Conservation (phyloP, 2,888 invertebrate species). For the Pseudococcus viburni region DNA sequence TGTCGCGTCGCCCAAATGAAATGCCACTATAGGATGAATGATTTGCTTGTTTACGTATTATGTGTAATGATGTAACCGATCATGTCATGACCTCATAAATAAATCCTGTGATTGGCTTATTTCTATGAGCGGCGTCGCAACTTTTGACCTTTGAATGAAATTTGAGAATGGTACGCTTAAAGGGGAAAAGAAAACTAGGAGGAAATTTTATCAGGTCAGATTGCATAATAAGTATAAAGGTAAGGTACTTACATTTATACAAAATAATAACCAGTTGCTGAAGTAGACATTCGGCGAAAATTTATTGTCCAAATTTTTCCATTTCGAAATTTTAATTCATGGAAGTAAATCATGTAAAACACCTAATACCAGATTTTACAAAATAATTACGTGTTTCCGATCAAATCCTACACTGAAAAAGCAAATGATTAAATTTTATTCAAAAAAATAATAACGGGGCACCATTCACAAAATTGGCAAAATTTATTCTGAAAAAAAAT, state of each 20-base stretch:
- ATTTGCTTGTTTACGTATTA: slow-evolving; percentile 50
- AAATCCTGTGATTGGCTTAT: slow-evolving; percentile 44
- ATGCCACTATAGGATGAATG: slow-evolving; percentile 37
- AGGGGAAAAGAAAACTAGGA: slow-evolving; percentile 31
- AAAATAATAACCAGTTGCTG: slow-evolving; percentile 3
- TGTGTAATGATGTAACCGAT: slow-evolving; percentile 36
- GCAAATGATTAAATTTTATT: too few relatives aligned
- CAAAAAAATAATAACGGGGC: too few relatives aligned
- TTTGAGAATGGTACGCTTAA: slow-evolving; percentile 30
- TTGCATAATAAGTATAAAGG: slow-evolving; percentile 9
- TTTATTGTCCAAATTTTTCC: not conserved
- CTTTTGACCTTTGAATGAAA: slow-evolving; percentile 48
- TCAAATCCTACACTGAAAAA: not conserved
- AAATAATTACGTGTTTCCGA: not conserved
- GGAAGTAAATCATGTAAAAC: too few relatives aligned
- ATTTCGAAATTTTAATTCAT: not conserved
- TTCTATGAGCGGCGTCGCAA: not conserved
- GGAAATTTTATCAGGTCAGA: slow-evolving; percentile 40
- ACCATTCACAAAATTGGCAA: too few relatives aligned
- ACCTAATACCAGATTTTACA: too few relatives aligned
- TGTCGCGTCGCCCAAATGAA: slow-evolving; percentile 35
- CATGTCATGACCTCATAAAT: slow-evolving; percentile 47
- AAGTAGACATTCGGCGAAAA: not conserved
- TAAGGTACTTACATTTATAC: not conserved
- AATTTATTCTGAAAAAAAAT: too few relatives aligned